These are phyloP conservation scores for Dascillus cervinus DNA, from an alignment of 2,888 invertebrate genomes.

Conservation along the genomic window DNA sequence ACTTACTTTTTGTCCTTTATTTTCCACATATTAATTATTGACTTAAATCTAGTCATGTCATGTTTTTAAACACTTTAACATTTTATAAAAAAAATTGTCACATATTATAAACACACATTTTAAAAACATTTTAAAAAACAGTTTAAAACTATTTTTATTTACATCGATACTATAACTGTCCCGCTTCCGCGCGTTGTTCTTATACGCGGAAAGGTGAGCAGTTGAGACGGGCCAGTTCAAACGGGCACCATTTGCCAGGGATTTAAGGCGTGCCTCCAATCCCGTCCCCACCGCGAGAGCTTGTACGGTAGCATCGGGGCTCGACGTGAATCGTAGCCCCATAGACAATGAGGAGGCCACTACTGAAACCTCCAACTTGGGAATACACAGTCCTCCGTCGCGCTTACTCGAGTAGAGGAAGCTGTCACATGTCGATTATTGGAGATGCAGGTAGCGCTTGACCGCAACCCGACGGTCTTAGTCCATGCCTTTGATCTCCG, in stretches of 20 bases:
- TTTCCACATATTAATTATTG: too few species aligned
- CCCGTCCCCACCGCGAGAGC: constrained; percentile 20
- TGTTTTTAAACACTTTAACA: too few species aligned
- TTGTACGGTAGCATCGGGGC: constrained; percentile 22
- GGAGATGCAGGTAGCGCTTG: not conserved
- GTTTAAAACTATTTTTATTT: too few species aligned
- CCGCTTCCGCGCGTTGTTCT: too few species aligned
- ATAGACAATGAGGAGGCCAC: constrained; percentile 8
- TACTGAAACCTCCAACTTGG: constrained; percentile 5
- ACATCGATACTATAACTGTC: too few species aligned
- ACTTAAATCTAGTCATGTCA: too few species aligned
- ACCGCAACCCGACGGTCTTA: constrained; percentile 1
- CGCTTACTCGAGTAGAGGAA: not conserved
- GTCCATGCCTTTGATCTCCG: not conserved
- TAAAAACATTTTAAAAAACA: too few species aligned
- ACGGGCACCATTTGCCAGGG: constrained; percentile 15
- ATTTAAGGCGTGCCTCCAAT: constrained; percentile 19
- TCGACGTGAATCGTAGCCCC: constrained; percentile 10
- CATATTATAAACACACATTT: too few species aligned
- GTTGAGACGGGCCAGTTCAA: constrained; percentile 22
- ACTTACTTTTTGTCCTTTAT: too few species aligned
- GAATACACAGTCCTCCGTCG: not conserved
- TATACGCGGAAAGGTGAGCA: too few species aligned
- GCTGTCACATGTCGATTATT: not conserved
- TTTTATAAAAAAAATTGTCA: too few species aligned